phyloP scores from a whole-genome alignment of 2,113 vertebrate species.

The Jaculus jaculus region DNA sequence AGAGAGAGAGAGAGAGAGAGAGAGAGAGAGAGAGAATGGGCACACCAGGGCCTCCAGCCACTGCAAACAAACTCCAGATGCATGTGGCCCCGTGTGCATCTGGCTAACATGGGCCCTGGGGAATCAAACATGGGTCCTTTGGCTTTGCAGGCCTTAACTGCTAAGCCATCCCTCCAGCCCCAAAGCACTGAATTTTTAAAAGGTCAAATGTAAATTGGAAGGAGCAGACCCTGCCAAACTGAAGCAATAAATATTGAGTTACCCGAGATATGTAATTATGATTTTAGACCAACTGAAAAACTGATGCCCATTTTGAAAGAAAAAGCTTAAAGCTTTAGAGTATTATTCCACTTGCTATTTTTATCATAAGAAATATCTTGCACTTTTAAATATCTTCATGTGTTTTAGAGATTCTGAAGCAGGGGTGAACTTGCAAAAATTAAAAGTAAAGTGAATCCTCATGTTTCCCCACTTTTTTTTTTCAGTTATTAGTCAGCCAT shows the following conservation, averaged over 20 bases:
- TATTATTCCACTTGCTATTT: slow-evolving; percentile 20
- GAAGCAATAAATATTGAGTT: not conserved
- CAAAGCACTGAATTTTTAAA: not conserved
- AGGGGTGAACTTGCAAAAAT: not conserved
- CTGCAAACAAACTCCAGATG: too few species aligned
- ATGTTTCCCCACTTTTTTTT: not conserved
- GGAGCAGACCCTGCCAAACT: not conserved
- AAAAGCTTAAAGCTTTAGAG: not conserved
- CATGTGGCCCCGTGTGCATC: too few species aligned
- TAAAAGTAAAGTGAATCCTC: not conserved
- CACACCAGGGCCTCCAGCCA: too few species aligned
- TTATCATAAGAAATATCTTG: not conserved
- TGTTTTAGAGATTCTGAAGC: not conserved
- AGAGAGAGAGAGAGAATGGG: too few species aligned
- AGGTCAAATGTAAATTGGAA: not conserved
- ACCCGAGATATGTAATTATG: not conserved
- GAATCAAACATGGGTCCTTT: too few species aligned
- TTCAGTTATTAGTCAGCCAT: not conserved
- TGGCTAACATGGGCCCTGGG: too few species aligned
- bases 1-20: too few species aligned
- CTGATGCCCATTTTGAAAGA: not conserved
- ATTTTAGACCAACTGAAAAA: not conserved
- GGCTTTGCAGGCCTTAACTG: too few species aligned
- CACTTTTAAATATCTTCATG: not conserved
- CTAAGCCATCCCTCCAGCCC: too few species aligned